Conservation (phyloP, 53 echinoderm and acorn worm genomes). For the Echinometra lucunter region DNA sequence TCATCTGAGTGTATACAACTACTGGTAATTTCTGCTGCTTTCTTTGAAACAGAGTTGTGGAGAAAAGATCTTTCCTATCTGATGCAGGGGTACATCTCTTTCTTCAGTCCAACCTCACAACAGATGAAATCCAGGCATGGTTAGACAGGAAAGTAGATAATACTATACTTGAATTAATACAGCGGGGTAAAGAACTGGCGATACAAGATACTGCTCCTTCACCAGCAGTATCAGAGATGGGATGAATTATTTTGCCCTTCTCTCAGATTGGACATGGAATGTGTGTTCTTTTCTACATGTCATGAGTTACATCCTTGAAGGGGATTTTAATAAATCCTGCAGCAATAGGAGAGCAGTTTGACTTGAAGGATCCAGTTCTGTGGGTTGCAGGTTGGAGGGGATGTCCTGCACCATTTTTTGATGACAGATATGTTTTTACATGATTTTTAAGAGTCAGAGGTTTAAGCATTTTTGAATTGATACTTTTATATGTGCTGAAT, state of each 20-base stretch:
- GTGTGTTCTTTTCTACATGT: not conserved
- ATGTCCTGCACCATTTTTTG: conserved; percentile 5
- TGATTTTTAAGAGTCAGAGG: too few relatives aligned
- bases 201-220: not conserved
- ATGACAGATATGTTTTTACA: too few relatives aligned
- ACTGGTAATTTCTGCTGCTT: not conserved
- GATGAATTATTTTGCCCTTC: not conserved
- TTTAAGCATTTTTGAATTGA: too few relatives aligned
- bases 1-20: not conserved
- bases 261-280: not conserved
- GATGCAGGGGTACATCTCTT: conserved; percentile 65
- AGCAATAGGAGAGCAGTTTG: not conserved
- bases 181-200: conserved; percentile 42
- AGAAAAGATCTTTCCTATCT: conserved; percentile 50
- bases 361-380: not conserved
- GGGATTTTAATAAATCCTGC: not conserved
- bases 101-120: conserved; percentile 45
- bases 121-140: conserved; percentile 63
- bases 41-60: conserved; percentile 22
- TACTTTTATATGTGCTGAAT: too few relatives aligned
- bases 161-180: conserved; percentile 41
- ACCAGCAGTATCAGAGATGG: not conserved
- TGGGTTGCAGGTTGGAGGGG: not conserved
- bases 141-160: conserved; percentile 38
- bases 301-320: not conserved